Evolutionary conservation across 2,888 invertebrate genomes (phyloP).

Genomic region (Pseudoips prasinana): DNA sequence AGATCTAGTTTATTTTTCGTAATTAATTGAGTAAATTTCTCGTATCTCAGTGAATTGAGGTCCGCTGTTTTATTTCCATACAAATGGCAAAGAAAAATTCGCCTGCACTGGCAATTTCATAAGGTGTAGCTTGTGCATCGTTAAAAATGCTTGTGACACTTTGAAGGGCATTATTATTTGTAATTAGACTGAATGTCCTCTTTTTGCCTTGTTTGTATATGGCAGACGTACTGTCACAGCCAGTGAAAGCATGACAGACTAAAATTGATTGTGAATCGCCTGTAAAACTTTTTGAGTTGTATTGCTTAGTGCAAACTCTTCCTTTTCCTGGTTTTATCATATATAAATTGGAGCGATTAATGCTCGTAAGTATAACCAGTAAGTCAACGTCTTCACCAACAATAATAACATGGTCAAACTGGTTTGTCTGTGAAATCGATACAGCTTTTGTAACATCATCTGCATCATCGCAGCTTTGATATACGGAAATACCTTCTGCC

Average conservation of each 20-base stretch:
- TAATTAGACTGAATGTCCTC: not conserved
- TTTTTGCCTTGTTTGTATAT: not conserved
- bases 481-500: not conserved
- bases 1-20: not conserved
- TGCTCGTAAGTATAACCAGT: not conserved
- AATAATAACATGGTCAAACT: not conserved
- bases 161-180: not conserved
- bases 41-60: not conserved
- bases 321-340: not conserved
- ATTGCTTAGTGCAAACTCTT: not conserved
- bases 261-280: not conserved
- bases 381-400: not conserved
- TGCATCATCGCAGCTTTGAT: not conserved
- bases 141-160: not conserved
- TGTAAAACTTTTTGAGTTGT: not conserved
- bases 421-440: not conserved
- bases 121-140: not conserved
- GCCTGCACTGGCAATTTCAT: not conserved
- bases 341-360: not conserved
- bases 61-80: not conserved
- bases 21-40: not conserved
- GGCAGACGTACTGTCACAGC: not conserved
- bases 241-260: not conserved
- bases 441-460: not conserved
- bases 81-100: not conserved